A percentile compares a stretch with the other conserved stretches of the same genome.
phyloP scores from a whole-genome alignment of 2,888 invertebrate species.

The Lamellibrachia satsuma region DNA sequence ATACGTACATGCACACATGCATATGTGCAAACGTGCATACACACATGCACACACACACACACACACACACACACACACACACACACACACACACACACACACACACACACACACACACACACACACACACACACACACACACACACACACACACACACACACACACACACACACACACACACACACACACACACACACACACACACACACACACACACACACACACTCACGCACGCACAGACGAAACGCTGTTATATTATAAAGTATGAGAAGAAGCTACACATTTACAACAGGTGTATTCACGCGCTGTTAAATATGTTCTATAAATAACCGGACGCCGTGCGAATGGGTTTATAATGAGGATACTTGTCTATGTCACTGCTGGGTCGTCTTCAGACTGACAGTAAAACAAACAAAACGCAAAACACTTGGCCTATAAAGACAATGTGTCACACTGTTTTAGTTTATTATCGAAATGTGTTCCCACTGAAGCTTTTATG shows the following conservation, averaged over 20 bases:
- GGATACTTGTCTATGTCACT: background rate
- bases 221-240: too few relatives aligned
- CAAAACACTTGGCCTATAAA: background rate
- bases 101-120: too few relatives aligned
- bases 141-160: too few relatives aligned
- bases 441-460: background rate
- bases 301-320: background rate
- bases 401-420: background rate
- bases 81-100: background rate
- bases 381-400: background rate
- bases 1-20: background rate
- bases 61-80: background rate
- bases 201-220: background rate
- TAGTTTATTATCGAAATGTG: background rate
- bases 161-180: background rate
- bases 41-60: background rate
- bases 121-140: background rate
- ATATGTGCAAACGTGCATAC: too few relatives aligned
- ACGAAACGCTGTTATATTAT: too few relatives aligned
- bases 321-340: background rate
- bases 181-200: background rate
- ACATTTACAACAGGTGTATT: background rate
- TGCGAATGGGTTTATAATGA: background rate
- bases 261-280: too few relatives aligned
- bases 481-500: background rate